Conservation (phyloP, 2,888 invertebrate species). For the Hedychridium roseum region DNA sequence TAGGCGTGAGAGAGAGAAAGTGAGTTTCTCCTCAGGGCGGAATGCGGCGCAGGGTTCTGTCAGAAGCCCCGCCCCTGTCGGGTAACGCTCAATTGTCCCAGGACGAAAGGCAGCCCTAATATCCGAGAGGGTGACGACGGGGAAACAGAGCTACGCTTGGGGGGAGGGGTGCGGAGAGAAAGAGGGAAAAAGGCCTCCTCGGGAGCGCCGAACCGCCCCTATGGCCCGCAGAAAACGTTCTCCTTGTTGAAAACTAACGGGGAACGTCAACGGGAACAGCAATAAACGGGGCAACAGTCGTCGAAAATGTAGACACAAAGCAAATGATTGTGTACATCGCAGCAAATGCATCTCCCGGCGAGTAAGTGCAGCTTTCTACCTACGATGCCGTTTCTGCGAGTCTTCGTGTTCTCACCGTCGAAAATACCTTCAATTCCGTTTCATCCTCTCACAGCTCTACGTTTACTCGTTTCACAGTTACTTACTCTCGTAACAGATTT, state of each 20-base stretch:
- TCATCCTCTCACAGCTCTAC: no score
- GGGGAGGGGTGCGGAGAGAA: conserved; percentile 34
- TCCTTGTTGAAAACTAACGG: conserved; percentile 31
- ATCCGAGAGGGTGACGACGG: conserved; percentile 45
- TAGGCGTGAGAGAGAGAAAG: neutral
- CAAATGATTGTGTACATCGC: no score
- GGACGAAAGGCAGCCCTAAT: conserved; percentile 55
- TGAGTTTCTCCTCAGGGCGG: conserved; percentile 18
- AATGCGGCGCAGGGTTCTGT: conserved; percentile 27
- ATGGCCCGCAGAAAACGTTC: conserved; percentile 39
- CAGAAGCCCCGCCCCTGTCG: conserved; percentile 50
- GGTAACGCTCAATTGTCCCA: conserved; percentile 55
- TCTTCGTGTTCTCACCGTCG: no score
- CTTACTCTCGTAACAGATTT: no score
- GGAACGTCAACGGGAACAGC: conserved; percentile 27
- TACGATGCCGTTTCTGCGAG: no score
- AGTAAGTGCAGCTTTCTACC: no score
- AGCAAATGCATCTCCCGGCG: no score
- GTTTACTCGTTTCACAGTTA: no score
- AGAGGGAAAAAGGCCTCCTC: conserved; percentile 34
- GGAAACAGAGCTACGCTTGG: conserved; percentile 43
- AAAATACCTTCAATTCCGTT: no score
- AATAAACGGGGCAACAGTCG: conserved; percentile 51
- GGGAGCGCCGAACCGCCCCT: conserved; percentile 41
- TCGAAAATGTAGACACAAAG: conserved; percentile 44